These are phyloP conservation scores for Megalopta genalis DNA, from an alignment of 1,140 invertebrate genomes.

Conservation along the genomic window DNA sequence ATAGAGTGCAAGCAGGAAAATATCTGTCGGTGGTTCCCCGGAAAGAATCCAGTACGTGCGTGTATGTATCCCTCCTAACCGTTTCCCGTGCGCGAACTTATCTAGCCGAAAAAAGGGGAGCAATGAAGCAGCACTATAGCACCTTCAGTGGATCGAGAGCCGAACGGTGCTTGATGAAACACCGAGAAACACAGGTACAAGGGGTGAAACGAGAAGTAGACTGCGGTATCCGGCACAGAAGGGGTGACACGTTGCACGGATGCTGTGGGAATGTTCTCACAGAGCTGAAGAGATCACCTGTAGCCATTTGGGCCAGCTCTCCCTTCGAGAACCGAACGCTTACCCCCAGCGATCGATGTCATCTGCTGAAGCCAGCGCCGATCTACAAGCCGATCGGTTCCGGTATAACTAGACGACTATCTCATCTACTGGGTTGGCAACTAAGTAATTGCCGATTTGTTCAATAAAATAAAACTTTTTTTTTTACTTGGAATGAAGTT, in stretches of 20 bases:
- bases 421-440: too few relatives aligned
- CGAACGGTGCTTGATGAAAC: slow-evolving; percentile 40
- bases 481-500: too few relatives aligned
- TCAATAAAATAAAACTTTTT: too few relatives aligned
- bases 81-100: slow-evolving; percentile 72
- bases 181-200: slow-evolving; percentile 35
- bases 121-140: slow-evolving; percentile 42
- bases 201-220: slow-evolving; percentile 47
- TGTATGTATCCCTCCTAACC: slow-evolving; percentile 66
- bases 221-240: slow-evolving; percentile 58
- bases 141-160: slow-evolving; percentile 56
- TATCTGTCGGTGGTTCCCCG: slow-evolving; percentile 48
- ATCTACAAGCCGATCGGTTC: slow-evolving; percentile 19
- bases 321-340: slow-evolving; percentile 19
- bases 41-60: slow-evolving; percentile 66
- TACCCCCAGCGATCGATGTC: slow-evolving; percentile 58
- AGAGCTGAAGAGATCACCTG: slow-evolving; percentile 73
- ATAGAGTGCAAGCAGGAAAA: slow-evolving; percentile 4
- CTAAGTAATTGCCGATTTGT: too few relatives aligned
- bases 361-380: slow-evolving; percentile 27
- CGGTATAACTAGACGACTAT: background rate
- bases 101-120: slow-evolving; percentile 55
- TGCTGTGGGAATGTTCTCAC: slow-evolving; percentile 79
- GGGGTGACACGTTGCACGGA: slow-evolving; percentile 69
- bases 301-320: slow-evolving; percentile 57